A percentile compares a stretch with the other conserved stretches of the same genome.
These are phyloP conservation scores for Scortum barcoo DNA, from an alignment of 2,113 vertebrate genomes.

Conservation along the genomic window DNA sequence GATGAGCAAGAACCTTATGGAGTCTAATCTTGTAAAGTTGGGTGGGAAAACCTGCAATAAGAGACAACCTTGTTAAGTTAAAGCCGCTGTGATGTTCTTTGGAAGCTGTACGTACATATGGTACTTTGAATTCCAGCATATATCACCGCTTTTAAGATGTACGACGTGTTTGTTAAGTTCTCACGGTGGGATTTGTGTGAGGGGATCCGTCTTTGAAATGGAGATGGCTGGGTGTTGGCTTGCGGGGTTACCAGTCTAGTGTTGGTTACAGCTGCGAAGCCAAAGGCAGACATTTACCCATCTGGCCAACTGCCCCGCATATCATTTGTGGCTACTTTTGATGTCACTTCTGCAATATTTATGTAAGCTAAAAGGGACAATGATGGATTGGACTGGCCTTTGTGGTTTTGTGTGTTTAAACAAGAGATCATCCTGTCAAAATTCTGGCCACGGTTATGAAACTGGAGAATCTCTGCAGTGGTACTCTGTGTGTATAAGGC, in stretches of 20 bases:
- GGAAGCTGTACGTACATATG: not conserved
- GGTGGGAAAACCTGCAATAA: conserved; percentile 48
- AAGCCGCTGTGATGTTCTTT: conserved; percentile 46
- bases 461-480: conserved; percentile 40
- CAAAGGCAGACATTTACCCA: conserved; percentile 67
- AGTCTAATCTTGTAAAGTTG: conserved; percentile 65
- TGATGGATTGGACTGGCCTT: conserved; percentile 66
- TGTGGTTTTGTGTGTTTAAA: conserved; percentile 73
- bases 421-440: conserved; percentile 69
- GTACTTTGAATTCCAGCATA: conserved; percentile 41
- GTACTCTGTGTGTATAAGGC: conserved; percentile 7
- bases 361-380: conserved; percentile 64
- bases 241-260: conserved; percentile 54
- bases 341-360: conserved; percentile 72
- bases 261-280: conserved; percentile 74
- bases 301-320: conserved; percentile 64
- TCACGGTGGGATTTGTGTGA: conserved; percentile 73
- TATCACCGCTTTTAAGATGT: conserved; percentile 54
- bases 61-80: conserved; percentile 49
- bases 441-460: conserved; percentile 45
- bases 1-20: conserved; percentile 37
- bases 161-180: conserved; percentile 68
- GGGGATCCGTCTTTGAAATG: conserved; percentile 70
- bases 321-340: conserved; percentile 78
- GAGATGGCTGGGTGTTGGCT: conserved; percentile 79